phyloP scores from a whole-genome alignment of 2,888 invertebrate species.

The Omphaloscelis lunosa region DNA sequence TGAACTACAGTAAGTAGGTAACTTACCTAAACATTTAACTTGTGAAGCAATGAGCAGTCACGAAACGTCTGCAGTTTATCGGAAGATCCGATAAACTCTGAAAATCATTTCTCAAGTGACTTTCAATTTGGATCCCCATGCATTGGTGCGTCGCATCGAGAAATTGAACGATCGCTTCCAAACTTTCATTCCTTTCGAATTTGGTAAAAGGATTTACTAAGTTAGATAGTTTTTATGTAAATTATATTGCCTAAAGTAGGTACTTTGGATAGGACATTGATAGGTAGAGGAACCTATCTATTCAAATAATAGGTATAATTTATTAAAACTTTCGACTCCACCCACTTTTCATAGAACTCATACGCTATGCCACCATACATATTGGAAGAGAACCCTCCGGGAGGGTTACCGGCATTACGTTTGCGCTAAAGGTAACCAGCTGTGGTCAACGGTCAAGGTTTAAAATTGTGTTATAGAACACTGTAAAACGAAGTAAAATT shows the following conservation, averaged over 20 bases:
- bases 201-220: constrained; percentile 50
- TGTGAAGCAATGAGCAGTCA: constrained; percentile 52
- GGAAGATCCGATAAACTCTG: constrained; percentile 66
- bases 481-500: no score
- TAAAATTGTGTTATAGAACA: no score
- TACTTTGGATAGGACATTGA: no score
- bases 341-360: no score
- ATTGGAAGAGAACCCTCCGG: no score
- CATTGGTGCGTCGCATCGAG: constrained; percentile 64
- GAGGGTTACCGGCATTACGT: no score
- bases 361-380: no score
- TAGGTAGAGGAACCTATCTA: background rate
- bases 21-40: constrained; percentile 14
- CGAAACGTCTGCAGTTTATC: constrained; percentile 57
- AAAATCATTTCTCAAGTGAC: constrained; percentile 78
- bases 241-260: background rate
- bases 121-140: constrained; percentile 74
- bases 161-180: constrained; percentile 60
- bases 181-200: constrained; percentile 61
- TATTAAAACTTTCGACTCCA: no score
- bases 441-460: no score
- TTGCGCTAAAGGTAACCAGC: no score
- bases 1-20: background rate
- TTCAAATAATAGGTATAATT: no score
- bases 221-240: constrained; percentile 52